Evolutionary conservation across 1,140 invertebrate genomes (phyloP).

Genomic region (Hirudo medicinalis): DNA sequence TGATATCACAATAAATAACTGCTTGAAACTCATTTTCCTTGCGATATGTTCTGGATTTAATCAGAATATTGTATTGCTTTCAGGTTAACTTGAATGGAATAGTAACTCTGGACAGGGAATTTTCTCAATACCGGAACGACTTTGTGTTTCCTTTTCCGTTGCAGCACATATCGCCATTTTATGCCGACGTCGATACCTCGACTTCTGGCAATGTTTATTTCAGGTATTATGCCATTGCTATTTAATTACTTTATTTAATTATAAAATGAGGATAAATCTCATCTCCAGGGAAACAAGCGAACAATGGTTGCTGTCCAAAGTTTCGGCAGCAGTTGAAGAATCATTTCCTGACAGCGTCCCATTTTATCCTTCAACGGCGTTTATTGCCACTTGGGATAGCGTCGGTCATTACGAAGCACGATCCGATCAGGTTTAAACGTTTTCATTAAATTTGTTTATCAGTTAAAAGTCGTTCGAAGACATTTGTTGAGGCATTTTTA

Average conservation of each 20-base stretch:
- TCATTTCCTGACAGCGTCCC: constrained; percentile 54
- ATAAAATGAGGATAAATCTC: background rate
- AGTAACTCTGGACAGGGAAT: constrained; percentile 71
- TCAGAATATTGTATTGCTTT: constrained; percentile 27
- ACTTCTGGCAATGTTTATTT: constrained; percentile 60
- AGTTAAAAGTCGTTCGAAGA: background rate
- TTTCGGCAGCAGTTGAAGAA: constrained; percentile 52
- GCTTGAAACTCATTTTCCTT: background rate
- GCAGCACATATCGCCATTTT: constrained; percentile 75
- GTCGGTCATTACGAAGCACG: constrained; percentile 54
- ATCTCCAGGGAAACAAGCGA: constrained; percentile 55
- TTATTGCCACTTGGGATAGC: constrained; percentile 61
- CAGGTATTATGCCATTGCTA: constrained; percentile 39
- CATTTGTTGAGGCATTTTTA: background rate
- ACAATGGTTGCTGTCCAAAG: constrained; percentile 50
- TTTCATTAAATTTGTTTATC: background rate
- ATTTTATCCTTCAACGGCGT: constrained; percentile 54
- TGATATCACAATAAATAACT: background rate
- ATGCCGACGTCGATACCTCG: constrained; percentile 75
- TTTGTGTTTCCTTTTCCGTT: constrained; percentile 68
- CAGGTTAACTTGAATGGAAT: constrained; percentile 83
- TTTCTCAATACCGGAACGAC: constrained; percentile 44
- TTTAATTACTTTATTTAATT: background rate
- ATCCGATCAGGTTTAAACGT: constrained; percentile 45
- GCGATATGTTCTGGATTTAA: background rate